Conservation (phyloP, 1,140 invertebrate genomes). For the Drosophila kohkoa region DNA sequence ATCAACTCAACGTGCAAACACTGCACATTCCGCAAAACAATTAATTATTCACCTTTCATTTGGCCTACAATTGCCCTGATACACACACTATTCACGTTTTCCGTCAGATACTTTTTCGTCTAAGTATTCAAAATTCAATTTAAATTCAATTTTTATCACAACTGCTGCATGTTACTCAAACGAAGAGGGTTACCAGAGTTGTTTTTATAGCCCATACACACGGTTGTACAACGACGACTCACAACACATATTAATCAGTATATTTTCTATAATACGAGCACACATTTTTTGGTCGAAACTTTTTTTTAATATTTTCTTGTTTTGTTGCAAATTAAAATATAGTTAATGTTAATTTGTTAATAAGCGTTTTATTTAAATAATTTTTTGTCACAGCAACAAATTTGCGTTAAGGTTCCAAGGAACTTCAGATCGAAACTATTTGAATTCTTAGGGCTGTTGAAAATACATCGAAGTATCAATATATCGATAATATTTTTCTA, state of each 20-base stretch:
- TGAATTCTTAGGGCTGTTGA: not conserved
- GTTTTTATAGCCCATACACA: conserved; percentile 36
- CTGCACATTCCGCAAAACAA: conserved; percentile 16
- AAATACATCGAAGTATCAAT: too few relatives aligned
- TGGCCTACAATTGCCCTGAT: not conserved
- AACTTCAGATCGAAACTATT: not conserved
- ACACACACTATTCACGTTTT: not conserved
- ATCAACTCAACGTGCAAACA: conserved; percentile 6
- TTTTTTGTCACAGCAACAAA: not conserved
- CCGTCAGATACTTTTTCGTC: conserved; percentile 21
- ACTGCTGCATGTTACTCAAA: conserved; percentile 50
- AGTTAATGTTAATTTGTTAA: not conserved
- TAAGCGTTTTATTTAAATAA: not conserved
- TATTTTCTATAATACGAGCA: conserved; percentile 2
- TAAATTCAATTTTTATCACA: conserved; percentile 50
- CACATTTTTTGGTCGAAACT: not conserved
- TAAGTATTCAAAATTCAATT: conserved; percentile 51
- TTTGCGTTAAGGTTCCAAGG: not conserved
- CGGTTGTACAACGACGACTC: conserved; percentile 31
- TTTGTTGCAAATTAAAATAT: too few relatives aligned
- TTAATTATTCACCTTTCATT: conserved; percentile 15
- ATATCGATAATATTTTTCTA: too few relatives aligned
- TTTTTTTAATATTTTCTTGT: not conserved
- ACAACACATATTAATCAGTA: not conserved
- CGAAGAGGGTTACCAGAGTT: conserved; percentile 48